Percentiles rank a stretch among this genome's conserved stretches.
Evolutionary conservation across 2,113 vertebrate genomes (phyloP).

Genomic region (Oriolus oriolus): DNA sequence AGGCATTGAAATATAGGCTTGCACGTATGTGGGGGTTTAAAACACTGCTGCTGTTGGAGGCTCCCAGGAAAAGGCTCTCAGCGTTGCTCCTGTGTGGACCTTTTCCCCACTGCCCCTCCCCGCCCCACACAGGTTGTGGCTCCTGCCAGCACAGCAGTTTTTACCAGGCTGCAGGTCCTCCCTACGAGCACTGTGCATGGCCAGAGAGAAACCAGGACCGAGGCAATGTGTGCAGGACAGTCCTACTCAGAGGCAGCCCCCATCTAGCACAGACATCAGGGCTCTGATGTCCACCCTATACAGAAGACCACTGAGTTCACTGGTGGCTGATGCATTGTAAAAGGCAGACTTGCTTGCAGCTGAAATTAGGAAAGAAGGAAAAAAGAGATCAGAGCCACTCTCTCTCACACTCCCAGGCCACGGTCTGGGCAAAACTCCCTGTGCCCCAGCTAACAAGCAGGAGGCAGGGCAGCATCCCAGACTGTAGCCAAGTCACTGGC

Average conservation of each 20-base stretch:
- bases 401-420: fast-evolving
- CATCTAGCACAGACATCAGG: background rate
- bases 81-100: background rate
- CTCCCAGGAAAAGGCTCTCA: background rate
- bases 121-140: background rate
- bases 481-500: background rate
- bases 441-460: background rate
- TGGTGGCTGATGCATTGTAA: background rate
- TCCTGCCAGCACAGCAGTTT: background rate
- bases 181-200: fast-evolving
- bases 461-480: background rate
- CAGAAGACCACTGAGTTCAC: background rate
- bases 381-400: background rate
- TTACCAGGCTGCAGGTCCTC: background rate
- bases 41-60: background rate
- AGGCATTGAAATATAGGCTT: background rate
- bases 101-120: background rate
- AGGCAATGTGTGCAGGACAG: fast-evolving
- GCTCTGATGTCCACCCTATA: background rate
- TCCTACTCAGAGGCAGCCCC: background rate
- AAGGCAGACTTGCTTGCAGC: background rate
- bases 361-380: background rate
- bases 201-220: background rate
- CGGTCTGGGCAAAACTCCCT: background rate
- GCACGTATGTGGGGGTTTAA: background rate